These are phyloP conservation scores for Nemopilema nomurai DNA, from an alignment of 30 jellyfish, hydroid and myxozoan species.

Conservation along the genomic window DNA sequence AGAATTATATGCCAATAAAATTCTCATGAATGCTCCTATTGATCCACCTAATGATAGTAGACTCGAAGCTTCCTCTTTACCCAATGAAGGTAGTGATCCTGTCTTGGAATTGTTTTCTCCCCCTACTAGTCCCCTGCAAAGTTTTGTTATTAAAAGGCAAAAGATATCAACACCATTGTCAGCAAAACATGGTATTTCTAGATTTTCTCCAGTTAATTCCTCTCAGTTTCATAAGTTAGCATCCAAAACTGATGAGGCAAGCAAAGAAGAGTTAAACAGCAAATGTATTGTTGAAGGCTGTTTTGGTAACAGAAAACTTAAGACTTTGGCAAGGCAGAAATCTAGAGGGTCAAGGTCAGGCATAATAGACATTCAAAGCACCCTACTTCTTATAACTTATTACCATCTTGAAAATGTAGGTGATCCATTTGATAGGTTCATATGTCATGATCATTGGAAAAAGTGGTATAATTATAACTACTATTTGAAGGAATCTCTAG, in stretches of 20 bases:
- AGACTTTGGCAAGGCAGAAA: neutral
- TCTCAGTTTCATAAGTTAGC: neutral
- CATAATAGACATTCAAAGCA: constrained; percentile 5
- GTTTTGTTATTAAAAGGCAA: neutral
- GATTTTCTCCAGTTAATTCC: neutral
- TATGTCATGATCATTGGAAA: constrained; percentile 22
- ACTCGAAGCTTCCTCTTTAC: neutral
- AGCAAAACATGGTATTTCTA: neutral
- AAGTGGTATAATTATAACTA: constrained; percentile 22
- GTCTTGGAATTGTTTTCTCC: neutral
- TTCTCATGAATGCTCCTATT: neutral
- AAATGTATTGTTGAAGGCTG: neutral
- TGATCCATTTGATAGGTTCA: constrained; percentile 2
- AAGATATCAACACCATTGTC: neutral
- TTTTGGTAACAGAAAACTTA: neutral
- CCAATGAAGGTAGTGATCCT: neutral
- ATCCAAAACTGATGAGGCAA: neutral
- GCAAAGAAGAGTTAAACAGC: neutral
- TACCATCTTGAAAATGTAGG: constrained; percentile 5
- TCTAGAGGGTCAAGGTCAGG: neutral
- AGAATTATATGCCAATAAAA: neutral
- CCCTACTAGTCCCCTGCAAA: neutral
- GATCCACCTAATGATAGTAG: neutral
- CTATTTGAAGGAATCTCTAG: neutral
- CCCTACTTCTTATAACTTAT: constrained; percentile 17